Percentiles rank a stretch among this genome's conserved stretches.
These are phyloP conservation scores for Eumaeus atala DNA, from an alignment of 1,140 invertebrate species.

Conservation along the genomic window DNA sequence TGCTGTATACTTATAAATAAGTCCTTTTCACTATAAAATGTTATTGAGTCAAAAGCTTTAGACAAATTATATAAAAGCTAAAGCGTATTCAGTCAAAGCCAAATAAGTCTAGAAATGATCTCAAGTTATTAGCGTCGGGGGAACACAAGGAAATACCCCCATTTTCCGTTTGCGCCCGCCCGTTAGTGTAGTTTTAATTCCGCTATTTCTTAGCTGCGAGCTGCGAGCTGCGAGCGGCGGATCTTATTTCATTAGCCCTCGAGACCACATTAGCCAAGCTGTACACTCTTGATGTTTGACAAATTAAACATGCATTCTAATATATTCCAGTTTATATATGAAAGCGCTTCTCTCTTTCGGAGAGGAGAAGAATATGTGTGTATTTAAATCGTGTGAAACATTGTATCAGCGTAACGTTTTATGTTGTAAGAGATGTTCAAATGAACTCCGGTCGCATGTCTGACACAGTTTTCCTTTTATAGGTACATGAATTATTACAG, in stretches of 20 bases:
- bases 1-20: neutral
- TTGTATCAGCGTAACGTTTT: too few relatives aligned
- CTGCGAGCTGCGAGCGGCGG: conserved; percentile 45
- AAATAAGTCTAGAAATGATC: conserved; percentile 18
- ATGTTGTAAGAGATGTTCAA: too few relatives aligned
- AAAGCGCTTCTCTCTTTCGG: too few relatives aligned
- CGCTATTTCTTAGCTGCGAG: conserved; percentile 64
- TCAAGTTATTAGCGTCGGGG: conserved; percentile 30
- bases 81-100: neutral
- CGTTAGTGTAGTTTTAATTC: conserved; percentile 73
- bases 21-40: neutral
- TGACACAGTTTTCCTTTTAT: too few relatives aligned
- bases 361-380: too few relatives aligned
- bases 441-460: too few relatives aligned
- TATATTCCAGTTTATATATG: neutral
- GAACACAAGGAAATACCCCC: conserved; percentile 29
- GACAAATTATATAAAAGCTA: too few relatives aligned
- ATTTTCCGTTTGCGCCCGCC: conserved; percentile 50
- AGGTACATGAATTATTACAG: too few relatives aligned
- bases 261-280: neutral
- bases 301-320: neutral
- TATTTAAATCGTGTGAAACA: too few relatives aligned
- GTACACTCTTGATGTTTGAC: neutral
- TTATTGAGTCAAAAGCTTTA: neutral
- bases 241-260: conserved; percentile 67